Evolutionary conservation across 2,888 invertebrate species (phyloP).

Genomic region (Temnothorax ravouxi): DNA sequence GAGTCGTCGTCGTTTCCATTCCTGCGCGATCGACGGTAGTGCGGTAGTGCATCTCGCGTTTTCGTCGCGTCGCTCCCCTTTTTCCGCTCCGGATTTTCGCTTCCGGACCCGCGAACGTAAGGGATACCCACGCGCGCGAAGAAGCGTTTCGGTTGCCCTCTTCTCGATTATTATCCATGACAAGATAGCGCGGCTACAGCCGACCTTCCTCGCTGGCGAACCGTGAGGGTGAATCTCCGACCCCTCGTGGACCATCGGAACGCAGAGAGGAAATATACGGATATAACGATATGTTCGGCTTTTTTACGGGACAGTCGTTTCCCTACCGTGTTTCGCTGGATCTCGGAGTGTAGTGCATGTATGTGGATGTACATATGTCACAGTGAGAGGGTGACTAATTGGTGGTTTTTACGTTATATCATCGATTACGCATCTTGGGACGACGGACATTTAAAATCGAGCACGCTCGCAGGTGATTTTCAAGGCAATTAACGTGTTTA

Average conservation of each 20-base stretch:
- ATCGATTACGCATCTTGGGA: not conserved
- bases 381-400: not conserved
- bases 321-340: not conserved
- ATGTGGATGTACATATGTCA: not conserved
- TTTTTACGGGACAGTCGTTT: not conserved
- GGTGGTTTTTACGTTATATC: not conserved
- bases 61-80: not conserved
- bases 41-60: not conserved
- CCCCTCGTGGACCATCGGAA: not conserved
- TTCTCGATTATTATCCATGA: constrained; percentile 18
- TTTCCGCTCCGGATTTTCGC: not conserved
- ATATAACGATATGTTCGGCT: not conserved
- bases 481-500: not conserved
- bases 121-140: not conserved
- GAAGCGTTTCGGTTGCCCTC: not conserved
- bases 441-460: not conserved
- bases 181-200: not conserved
- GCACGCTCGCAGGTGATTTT: not conserved
- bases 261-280: not conserved
- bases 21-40: constrained; percentile 6
- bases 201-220: not conserved
- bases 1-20: constrained; percentile 30
- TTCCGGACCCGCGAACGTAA: not conserved
- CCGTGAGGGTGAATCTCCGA: constrained; percentile 1
- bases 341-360: not conserved